Evolutionary conservation across 1,140 invertebrate species (phyloP).

Genomic region (Xylocopa sonorina): DNA sequence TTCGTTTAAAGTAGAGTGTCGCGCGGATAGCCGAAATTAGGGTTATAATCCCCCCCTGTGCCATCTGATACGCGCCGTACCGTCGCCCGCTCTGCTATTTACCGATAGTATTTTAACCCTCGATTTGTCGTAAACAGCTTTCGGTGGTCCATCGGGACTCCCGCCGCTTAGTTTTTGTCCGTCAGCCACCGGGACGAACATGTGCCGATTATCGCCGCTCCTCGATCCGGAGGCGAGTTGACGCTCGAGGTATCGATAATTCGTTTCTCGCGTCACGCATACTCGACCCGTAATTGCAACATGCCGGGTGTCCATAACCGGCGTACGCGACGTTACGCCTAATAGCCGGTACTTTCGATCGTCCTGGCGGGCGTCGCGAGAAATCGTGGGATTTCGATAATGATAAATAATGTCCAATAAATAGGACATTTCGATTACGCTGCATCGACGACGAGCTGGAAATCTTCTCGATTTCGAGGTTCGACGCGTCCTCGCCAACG

Average conservation of each 20-base stretch:
- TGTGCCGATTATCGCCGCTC: slow-evolving; percentile 65
- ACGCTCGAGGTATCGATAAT: slow-evolving; percentile 37
- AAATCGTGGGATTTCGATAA: neutral
- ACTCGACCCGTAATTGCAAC: slow-evolving; percentile 17
- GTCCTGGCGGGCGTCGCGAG: neutral
- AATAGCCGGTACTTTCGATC: slow-evolving; percentile 42
- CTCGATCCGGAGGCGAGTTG: slow-evolving; percentile 9
- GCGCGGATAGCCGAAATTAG: slow-evolving; percentile 75
- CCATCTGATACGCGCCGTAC: slow-evolving; percentile 73
- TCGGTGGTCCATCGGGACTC: slow-evolving; percentile 76
- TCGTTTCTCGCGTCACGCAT: slow-evolving; percentile 5
- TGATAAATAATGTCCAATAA: slow-evolving; percentile 40
- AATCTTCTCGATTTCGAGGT: neutral
- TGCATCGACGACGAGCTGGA: slow-evolving; percentile 1
- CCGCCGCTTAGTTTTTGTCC: slow-evolving; percentile 60
- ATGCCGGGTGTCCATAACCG: slow-evolving; percentile 4
- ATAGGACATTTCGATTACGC: slow-evolving; percentile 1
- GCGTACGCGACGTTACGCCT: slow-evolving; percentile 15
- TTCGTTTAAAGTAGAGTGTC: slow-evolving; percentile 63
- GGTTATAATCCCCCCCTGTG: slow-evolving; percentile 80
- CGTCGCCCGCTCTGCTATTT: slow-evolving; percentile 75
- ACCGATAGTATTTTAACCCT: slow-evolving; percentile 82
- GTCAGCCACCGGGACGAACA: slow-evolving; percentile 59
- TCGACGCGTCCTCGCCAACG: neutral
- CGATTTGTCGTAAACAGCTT: slow-evolving; percentile 82